A percentile compares a stretch with the other conserved stretches of the same genome.
Conservation (phyloP, 2,113 vertebrate species). For the Coregonus clupeaformis region DNA sequence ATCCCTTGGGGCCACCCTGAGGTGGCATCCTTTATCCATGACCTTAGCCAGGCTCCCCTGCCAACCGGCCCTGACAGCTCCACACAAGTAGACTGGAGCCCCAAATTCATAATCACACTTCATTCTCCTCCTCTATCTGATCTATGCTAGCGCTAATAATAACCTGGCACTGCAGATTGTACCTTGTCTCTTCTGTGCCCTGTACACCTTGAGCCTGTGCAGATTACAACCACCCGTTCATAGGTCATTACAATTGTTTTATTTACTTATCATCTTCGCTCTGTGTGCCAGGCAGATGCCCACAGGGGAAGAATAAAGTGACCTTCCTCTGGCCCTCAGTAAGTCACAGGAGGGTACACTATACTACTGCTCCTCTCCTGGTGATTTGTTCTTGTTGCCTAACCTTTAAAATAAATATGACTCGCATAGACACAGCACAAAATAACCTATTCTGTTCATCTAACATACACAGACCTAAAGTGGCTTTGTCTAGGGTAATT, state of each 20-base stretch:
- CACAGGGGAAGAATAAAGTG: conserved; percentile 58
- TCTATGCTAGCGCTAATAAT: conserved; percentile 78
- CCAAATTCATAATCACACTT: conserved; percentile 69
- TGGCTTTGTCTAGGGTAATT: not conserved
- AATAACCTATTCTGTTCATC: not conserved
- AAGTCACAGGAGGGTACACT: conserved; percentile 21
- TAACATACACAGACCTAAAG: not conserved
- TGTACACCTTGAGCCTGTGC: conserved; percentile 44
- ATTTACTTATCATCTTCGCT: conserved; percentile 76
- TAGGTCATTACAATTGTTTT: conserved; percentile 72
- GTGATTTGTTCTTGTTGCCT: conserved; percentile 12
- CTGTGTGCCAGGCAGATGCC: conserved; percentile 69
- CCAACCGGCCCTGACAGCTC: conserved; percentile 47
- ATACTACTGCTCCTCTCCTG: not conserved
- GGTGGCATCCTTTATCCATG: conserved; percentile 59
- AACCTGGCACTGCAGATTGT: conserved; percentile 58
- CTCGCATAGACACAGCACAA: not conserved
- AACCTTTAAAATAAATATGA: conserved; percentile 16
- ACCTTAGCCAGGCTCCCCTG: conserved; percentile 56
- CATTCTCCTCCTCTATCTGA: conserved; percentile 70
- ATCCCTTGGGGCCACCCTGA: conserved; percentile 44
- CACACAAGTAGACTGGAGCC: conserved; percentile 45
- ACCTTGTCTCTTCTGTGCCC: conserved; percentile 51
- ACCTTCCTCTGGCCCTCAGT: conserved; percentile 59
- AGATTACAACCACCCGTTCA: conserved; percentile 70